A percentile compares a stretch with the other conserved stretches of the same genome.
These are phyloP conservation scores for Abscondita cerata DNA, from an alignment of 2,888 invertebrate species.

Conservation along the genomic window DNA sequence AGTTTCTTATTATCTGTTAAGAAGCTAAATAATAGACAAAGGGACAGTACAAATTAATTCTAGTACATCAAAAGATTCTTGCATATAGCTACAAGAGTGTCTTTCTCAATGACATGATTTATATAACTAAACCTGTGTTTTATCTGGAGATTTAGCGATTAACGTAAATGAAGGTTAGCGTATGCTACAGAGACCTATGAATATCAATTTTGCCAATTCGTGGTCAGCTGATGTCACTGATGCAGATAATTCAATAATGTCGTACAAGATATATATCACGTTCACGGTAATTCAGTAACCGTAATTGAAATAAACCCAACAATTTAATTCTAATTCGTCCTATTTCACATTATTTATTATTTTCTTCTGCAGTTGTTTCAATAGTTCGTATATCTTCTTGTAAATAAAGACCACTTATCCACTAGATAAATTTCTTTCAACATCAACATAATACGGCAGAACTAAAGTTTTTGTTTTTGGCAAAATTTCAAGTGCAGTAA, in stretches of 20 bases:
- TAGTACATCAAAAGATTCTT: too few species aligned
- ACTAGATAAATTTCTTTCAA: background rate
- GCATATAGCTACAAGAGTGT: too few species aligned
- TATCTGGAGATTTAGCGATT: conserved; percentile 13
- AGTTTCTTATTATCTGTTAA: too few species aligned
- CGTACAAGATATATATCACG: conserved; percentile 5
- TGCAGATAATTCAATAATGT: conserved; percentile 11
- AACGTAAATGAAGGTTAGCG: conserved; percentile 13
- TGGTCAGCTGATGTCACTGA: conserved; percentile 9
- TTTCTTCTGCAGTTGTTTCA: background rate
- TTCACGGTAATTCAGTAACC: background rate
- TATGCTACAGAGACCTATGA: conserved; percentile 6
- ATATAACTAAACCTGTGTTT: conserved; percentile 10
- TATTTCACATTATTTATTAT: background rate
- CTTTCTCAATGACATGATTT: background rate
- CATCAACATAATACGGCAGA: conserved; percentile 2
- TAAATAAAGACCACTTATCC: background rate
- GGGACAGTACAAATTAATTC: too few species aligned
- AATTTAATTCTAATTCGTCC: background rate
- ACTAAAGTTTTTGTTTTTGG: conserved; percentile 2
- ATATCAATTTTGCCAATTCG: conserved; percentile 16
- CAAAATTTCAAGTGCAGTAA: conserved; percentile 8
- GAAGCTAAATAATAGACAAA: too few species aligned
- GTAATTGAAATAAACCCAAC: background rate
- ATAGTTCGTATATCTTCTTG: background rate